Conservation (phyloP, 92 coral and sea anemone species). For the Micromussa lordhowensis region DNA sequence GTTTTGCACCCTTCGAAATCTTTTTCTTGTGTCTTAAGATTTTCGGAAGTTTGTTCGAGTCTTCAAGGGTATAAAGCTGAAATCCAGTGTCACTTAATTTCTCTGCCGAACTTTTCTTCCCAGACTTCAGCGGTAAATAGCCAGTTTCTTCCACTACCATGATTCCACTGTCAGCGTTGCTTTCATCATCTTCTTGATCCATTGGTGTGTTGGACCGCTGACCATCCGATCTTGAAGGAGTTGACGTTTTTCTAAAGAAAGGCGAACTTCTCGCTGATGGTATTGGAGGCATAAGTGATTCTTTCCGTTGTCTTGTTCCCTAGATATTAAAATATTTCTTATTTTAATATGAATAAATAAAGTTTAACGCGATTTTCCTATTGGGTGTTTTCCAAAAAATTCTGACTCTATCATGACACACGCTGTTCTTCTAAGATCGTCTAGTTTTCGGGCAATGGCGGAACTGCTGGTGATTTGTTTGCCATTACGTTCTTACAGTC, state of each 20-base stretch:
- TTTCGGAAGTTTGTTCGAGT: conserved; percentile 47
- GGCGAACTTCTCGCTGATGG: conserved; percentile 43
- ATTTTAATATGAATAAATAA: not conserved
- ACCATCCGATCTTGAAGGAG: not conserved
- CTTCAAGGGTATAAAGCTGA: conserved; percentile 19
- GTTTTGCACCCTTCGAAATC: conserved; percentile 33
- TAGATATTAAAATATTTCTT: not conserved
- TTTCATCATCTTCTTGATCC: not conserved
- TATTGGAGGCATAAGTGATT: conserved; percentile 40
- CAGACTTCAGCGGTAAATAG: conserved; percentile 3
- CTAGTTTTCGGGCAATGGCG: too few species aligned
- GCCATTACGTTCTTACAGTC: too few species aligned
- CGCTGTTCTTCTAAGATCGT: too few species aligned
- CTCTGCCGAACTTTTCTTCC: conserved; percentile 42
- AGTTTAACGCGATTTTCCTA: too few species aligned
- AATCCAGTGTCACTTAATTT: conserved; percentile 43
- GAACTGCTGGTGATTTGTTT: too few species aligned
- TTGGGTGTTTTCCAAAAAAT: too few species aligned
- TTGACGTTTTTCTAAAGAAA: conserved; percentile 23
- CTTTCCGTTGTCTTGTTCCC: conserved; percentile 3
- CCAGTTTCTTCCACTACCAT: conserved; percentile 34
- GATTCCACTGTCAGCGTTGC: conserved; percentile 4
- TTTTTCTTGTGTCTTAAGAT: conserved; percentile 42
- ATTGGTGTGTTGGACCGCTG: not conserved
- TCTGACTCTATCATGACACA: too few species aligned